Evolutionary conservation across 2,888 invertebrate species (phyloP), one percentile per base, ranked within the genome.

Genomic region (Mesorhabditis belari): DNA sequence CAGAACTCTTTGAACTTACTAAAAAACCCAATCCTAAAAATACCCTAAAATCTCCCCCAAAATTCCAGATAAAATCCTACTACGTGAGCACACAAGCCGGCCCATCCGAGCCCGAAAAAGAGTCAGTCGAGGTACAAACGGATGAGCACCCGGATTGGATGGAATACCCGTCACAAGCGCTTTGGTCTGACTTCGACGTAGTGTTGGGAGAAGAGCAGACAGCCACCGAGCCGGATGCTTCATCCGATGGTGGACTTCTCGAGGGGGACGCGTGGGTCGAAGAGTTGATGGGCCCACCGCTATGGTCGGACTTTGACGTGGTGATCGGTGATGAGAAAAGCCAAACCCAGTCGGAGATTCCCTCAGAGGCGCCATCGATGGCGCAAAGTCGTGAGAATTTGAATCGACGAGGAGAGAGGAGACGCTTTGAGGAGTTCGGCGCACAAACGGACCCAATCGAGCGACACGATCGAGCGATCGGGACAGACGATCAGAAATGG

Each of bases 331-430:
- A 50, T n/a, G 19, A 50, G 9, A 19, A n/a, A n/a, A 23, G 51
- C 19, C 17, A 50, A 23, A 9, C 2, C 12, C 44, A 35, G 44
- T 17, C 12, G 12, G 44, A 35, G n/a, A 35, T 35, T n/a, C n/a
- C 44, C n/a, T n/a, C n/a, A n/a, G n/a, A n/a, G n/a, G n/a, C n/a
- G n/a, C n/a, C n/a, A n/a, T n/a, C n/a, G n/a, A n/a, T n/a, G 19
- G 5, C 27, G 53, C 25, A 17, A 12, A 24, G 53, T 29, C 29
- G 4, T 57, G 60, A 57, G 61, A 60, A 51, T 57, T 58, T 58
- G 63, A 61, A 44, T 44, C 28, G 5, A 23, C 4, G 5, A 25
- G 59, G 25, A 53, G 53, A 19, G 44, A 25, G 35, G 21, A 23
- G 6, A 49, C 9, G 9, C 9, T 19, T 54, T 19, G 57, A 27